Evolutionary conservation across 2,113 vertebrate genomes (phyloP), one percentile per base, ranked within the genome.

Genomic region (Vulpes vulpes): DNA sequence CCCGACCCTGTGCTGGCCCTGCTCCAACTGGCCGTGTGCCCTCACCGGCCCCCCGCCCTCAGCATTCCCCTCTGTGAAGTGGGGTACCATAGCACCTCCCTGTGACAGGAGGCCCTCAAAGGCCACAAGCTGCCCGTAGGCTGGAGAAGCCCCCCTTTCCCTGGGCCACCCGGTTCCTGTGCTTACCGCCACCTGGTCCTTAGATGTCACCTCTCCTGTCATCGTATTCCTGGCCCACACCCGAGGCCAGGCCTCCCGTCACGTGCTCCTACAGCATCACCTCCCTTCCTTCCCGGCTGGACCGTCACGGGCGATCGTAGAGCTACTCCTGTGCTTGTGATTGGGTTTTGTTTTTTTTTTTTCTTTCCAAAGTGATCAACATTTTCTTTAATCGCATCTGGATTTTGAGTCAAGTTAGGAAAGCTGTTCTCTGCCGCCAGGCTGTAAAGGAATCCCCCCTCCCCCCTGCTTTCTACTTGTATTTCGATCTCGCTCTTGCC

Each of bases 251-350:
- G 22, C 78, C 23, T 62, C 25, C 23, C 4, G 2, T 30, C 16
- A 3, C 0, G 2, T 9, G 7, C 35, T 55, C 38, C 49, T 23
- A 10, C 2, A 4, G 30, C 16, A 69, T 22, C 32, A 0, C 38
- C 67, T 65, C 43, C 53, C 8, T 2, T 4, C 55, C 89, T 8
- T 19, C n/a, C 43, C 5, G 6, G 49, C 35, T 2, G 23, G 11
- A 7, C 32, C 20, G 0, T 22, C 0, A 9, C 0, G 15, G 0
- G 4, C 3, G 0, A 5, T 55, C 38, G 10, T 8, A 2, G 1
- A 8, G 7, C 4, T 38, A n/a, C 43, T n/a, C 53, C 17, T 32
- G 17, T 51, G 59, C 5, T 20, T 23, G 6, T 8, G 43, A 43
- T 43, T 43, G 20, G 20, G 8, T 3, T 17, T 17, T 10, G 38